Percentiles rank a stretch among this genome's conserved stretches.
These are phyloP conservation scores for Raja brachyura DNA, from an alignment of 2,113 vertebrate genomes.

Conservation along the genomic window DNA sequence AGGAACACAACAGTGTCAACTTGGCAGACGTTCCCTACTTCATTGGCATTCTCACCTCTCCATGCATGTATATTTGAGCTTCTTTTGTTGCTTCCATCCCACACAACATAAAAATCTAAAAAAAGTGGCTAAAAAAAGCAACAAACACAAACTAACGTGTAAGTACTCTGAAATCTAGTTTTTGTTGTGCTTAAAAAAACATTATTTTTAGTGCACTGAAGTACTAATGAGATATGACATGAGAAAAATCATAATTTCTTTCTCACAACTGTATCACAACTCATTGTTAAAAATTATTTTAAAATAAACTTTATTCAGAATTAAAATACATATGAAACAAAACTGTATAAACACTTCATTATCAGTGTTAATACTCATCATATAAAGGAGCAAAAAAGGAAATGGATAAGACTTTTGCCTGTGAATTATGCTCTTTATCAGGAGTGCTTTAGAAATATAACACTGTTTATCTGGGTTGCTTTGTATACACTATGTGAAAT, in stretches of 20 bases:
- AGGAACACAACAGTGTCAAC: conserved; percentile 18
- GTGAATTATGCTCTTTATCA: background rate
- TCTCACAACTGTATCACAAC: background rate
- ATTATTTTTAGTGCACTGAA: background rate
- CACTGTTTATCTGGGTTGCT: background rate
- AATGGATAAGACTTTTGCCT: background rate
- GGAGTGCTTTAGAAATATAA: background rate
- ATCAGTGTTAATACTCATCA: background rate
- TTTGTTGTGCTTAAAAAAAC: background rate
- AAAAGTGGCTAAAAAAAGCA: background rate
- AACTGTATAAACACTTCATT: too few species aligned
- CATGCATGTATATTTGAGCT: background rate
- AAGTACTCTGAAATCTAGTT: background rate
- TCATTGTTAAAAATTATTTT: background rate
- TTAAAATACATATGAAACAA: too few species aligned
- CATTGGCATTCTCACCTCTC: background rate
- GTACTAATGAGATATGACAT: background rate
- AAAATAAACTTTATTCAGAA: too few species aligned
- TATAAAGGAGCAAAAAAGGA: background rate
- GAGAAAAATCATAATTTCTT: background rate
- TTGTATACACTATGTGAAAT: background rate
- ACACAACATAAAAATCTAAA: background rate
- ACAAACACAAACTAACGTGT: background rate
- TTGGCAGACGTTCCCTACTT: conserved; percentile 20
- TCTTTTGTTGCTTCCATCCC: background rate